Percentiles rank a stretch among this genome's conserved stretches.
phyloP scores from a whole-genome alignment of 53 echinoderm and acorn worm species.

The Mesocentrotus franciscanus region DNA sequence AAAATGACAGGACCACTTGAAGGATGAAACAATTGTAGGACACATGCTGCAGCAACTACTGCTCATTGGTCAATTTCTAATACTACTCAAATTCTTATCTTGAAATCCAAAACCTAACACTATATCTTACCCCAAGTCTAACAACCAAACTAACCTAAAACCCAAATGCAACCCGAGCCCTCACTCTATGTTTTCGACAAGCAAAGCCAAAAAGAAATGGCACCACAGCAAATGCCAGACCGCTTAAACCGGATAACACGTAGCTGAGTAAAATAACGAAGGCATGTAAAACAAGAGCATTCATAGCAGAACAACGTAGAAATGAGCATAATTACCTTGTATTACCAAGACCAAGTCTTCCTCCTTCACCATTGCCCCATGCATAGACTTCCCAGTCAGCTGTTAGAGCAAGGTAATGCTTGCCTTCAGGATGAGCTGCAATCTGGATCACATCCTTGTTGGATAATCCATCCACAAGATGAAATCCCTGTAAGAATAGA shows the following conservation, averaged over 20 bases:
- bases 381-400: conserved; percentile 88
- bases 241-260: too few species aligned
- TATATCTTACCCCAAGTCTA: too few species aligned
- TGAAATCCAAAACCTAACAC: too few species aligned
- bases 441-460: conserved; percentile 88
- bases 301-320: not conserved
- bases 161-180: too few species aligned
- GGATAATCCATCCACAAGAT: conserved; percentile 79
- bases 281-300: not conserved
- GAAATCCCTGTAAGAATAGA: conserved; percentile 72
- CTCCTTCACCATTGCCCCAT: conserved; percentile 90
- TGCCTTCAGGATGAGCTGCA: conserved; percentile 87
- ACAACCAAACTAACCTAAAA: too few species aligned
- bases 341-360: conserved; percentile 82
- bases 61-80: too few species aligned
- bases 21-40: too few species aligned
- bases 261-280: too few species aligned
- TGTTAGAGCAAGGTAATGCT: conserved; percentile 92
- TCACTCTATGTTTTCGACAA: too few species aligned
- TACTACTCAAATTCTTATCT: not conserved
- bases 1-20: not conserved
- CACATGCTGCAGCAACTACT: too few species aligned
- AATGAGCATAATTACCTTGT: conserved; percentile 50
- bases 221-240: too few species aligned
- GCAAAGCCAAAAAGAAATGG: too few species aligned